Evolutionary conservation across 2,113 vertebrate species (phyloP).

Genomic region (Ariopsis seemanni): DNA sequence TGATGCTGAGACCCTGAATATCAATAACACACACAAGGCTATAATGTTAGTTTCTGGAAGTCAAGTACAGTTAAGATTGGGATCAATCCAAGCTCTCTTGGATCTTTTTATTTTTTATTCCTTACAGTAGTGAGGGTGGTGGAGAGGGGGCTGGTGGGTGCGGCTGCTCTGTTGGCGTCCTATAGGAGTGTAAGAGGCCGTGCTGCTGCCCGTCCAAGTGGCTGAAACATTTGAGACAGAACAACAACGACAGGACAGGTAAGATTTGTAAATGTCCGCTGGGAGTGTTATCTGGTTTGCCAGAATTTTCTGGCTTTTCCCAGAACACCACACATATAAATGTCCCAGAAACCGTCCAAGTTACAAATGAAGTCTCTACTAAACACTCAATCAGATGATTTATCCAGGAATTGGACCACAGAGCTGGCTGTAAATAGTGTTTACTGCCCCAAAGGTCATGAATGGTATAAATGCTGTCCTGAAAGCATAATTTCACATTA

Average conservation of each 20-base stretch:
- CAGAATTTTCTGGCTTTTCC: background rate
- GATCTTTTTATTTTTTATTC: background rate
- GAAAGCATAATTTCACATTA: background rate
- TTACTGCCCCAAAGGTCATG: no score
- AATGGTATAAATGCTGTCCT: background rate
- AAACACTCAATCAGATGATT: background rate
- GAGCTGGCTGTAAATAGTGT: no score
- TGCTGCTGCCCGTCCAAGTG: constrained; percentile 75
- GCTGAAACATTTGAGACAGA: constrained; percentile 55
- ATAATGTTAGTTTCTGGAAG: background rate
- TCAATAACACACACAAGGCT: constrained; percentile 2
- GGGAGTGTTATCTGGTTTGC: no score
- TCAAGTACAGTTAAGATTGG: background rate
- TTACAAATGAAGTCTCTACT: background rate
- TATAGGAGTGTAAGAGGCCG: constrained; percentile 71
- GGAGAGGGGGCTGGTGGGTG: constrained; percentile 69
- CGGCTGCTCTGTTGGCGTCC: constrained; percentile 72
- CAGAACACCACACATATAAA: background rate
- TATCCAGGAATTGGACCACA: background rate
- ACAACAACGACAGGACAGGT: background rate
- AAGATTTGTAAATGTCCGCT: background rate
- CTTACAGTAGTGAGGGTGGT: constrained; percentile 73
- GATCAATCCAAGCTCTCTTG: background rate
- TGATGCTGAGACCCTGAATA: constrained; percentile 77
- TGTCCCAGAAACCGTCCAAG: background rate